Evolutionary conservation across 2,113 vertebrate species (phyloP).

Genomic region (Callospermophilus lateralis): DNA sequence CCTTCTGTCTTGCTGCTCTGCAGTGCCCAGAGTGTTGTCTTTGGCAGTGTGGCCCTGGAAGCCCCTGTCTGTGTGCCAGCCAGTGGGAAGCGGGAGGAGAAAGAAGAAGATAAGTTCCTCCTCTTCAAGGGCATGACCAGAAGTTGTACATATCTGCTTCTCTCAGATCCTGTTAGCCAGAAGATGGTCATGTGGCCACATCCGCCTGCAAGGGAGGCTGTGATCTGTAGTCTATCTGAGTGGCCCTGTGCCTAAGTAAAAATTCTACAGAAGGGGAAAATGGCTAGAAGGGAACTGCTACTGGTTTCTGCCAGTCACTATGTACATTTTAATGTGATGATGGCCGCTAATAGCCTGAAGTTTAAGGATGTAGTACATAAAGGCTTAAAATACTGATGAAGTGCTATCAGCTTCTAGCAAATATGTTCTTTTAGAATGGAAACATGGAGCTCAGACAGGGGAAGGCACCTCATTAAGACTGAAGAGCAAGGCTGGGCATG

Average conservation of each 20-base stretch:
- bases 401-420: not conserved
- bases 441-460: not conserved
- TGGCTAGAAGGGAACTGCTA: not conserved
- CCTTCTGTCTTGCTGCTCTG: not conserved
- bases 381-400: not conserved
- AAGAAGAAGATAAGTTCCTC: not conserved
- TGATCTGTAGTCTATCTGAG: conserved; percentile 60
- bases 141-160: conserved; percentile 8
- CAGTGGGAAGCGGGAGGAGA: not conserved
- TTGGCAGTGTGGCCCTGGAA: not conserved
- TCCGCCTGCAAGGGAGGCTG: conserved; percentile 45
- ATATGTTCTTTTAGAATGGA: not conserved
- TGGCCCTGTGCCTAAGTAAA: not conserved
- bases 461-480: not conserved
- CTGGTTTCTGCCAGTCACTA: not conserved
- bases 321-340: not conserved
- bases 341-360: not conserved
- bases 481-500: not conserved
- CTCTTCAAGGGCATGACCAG: conserved; percentile 5
- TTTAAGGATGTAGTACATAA: not conserved
- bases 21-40: not conserved
- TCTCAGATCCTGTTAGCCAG: conserved; percentile 13
- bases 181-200: not conserved
- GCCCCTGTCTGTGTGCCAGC: not conserved
- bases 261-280: not conserved